These are phyloP conservation scores for Schrankia costaestrigalis DNA, from an alignment of 2,888 invertebrate species.

Conservation along the genomic window DNA sequence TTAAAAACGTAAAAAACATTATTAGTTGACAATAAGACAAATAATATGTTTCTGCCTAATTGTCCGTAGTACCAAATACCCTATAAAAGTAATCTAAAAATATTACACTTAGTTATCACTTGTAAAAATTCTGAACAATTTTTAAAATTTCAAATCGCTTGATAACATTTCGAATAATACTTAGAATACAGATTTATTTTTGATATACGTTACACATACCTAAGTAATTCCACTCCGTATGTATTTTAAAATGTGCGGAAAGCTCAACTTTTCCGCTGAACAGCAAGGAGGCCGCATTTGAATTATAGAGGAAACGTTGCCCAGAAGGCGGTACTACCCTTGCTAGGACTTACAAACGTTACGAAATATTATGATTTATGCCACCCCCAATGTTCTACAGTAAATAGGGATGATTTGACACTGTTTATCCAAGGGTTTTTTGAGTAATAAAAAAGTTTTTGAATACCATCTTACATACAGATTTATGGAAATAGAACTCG, in stretches of 20 bases:
- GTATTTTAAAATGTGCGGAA: slow-evolving; percentile 36
- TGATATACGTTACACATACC: slow-evolving; percentile 25
- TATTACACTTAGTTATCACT: no score
- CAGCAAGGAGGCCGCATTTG: slow-evolving; percentile 35
- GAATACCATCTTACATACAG: no score
- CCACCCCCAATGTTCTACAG: slow-evolving; percentile 32
- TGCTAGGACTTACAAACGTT: slow-evolving; percentile 43
- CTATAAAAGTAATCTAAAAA: no score
- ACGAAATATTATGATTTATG: slow-evolving; percentile 60
- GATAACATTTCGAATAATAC: slow-evolving; percentile 5
- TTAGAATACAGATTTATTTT: slow-evolving; percentile 17
- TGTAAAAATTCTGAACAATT: no score
- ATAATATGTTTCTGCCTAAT: no score
- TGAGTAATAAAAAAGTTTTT: slow-evolving; percentile 42
- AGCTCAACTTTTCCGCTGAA: slow-evolving; percentile 36
- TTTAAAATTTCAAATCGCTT: slow-evolving; percentile 1
- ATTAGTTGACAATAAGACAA: no score
- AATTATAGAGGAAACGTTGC: slow-evolving; percentile 40
- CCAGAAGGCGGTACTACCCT: slow-evolving; percentile 28
- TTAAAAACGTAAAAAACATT: no score
- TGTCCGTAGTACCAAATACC: no score
- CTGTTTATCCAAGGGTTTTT: slow-evolving; percentile 47
- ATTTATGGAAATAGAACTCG: no score
- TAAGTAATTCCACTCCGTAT: slow-evolving; percentile 23
- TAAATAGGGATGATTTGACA: slow-evolving; percentile 61